Evolutionary conservation across 2,888 invertebrate species (phyloP).

Genomic region (Prionchulus punctatus): DNA sequence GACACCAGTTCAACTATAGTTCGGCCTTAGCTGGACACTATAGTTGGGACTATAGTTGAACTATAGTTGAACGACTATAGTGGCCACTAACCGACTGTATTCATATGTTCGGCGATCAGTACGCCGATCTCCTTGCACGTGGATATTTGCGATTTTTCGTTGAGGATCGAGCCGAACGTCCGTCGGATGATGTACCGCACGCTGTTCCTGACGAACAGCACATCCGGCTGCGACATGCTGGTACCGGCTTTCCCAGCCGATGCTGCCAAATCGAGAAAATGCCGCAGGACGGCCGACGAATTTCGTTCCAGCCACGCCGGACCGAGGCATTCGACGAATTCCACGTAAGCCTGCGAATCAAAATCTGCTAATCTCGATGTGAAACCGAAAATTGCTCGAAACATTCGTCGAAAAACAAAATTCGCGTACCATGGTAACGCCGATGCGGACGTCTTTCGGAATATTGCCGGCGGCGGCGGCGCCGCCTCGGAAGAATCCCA

Average conservation of each 20-base stretch:
- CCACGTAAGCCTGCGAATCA: constrained; percentile 63
- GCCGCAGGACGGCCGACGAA: constrained; percentile 63
- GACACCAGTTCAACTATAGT: no score
- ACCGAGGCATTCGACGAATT: constrained; percentile 81
- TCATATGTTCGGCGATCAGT: constrained; percentile 82
- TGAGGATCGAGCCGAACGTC: constrained; percentile 77
- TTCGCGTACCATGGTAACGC: constrained; percentile 67
- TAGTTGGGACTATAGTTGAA: no score
- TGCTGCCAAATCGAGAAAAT: constrained; percentile 72
- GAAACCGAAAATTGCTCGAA: not conserved
- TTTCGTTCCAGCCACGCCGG: constrained; percentile 81
- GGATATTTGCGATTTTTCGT: constrained; percentile 80
- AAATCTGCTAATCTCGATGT: not conserved
- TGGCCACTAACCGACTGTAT: constrained; percentile 54
- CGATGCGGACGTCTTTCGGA: constrained; percentile 85
- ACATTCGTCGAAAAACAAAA: not conserved
- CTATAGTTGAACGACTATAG: no score
- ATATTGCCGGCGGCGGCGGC: constrained; percentile 53
- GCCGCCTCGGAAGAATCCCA: constrained; percentile 72
- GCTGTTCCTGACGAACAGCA: constrained; percentile 90
- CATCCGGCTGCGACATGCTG: constrained; percentile 82
- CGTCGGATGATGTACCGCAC: constrained; percentile 83
- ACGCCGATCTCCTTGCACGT: constrained; percentile 85
- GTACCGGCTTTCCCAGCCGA: constrained; percentile 53
- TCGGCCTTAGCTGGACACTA: no score